These are phyloP conservation scores for Pararge aegeria DNA, from an alignment of 1,140 invertebrate species.

Conservation along the genomic window DNA sequence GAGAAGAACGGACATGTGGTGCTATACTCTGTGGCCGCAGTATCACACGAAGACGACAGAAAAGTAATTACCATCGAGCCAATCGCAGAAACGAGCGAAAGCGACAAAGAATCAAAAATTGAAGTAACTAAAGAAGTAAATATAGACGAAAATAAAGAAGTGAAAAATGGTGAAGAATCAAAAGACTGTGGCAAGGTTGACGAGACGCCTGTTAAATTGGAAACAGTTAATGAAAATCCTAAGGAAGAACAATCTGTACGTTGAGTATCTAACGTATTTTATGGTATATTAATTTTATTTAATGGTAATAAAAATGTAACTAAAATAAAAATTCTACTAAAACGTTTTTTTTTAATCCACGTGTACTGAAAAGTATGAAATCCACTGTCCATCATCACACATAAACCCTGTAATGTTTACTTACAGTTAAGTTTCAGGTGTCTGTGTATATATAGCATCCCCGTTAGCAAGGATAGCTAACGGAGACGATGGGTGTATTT, in stretches of 20 bases:
- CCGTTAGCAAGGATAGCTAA: too few species aligned
- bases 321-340: too few species aligned
- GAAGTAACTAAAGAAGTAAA: not conserved
- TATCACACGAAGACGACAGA: conserved; percentile 17
- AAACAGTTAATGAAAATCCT: conserved; percentile 41
- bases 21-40: conserved; percentile 32
- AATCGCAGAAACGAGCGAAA: conserved; percentile 7
- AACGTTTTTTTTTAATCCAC: too few species aligned
- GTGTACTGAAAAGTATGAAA: too few species aligned
- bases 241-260: conserved; percentile 33
- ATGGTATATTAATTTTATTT: too few species aligned
- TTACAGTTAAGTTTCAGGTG: too few species aligned
- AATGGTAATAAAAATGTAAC: too few species aligned
- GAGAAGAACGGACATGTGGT: conserved; percentile 34
- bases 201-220: conserved; percentile 28
- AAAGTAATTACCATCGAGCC: conserved; percentile 22
- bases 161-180: not conserved
- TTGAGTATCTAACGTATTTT: too few species aligned
- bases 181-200: conserved; percentile 7
- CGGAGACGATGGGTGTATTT: too few species aligned
- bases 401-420: too few species aligned
- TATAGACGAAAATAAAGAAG: not conserved
- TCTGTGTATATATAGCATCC: too few species aligned
- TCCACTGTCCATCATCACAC: too few species aligned
- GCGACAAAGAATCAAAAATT: not conserved